These are phyloP conservation scores for Cataglyphis hispanica DNA, from an alignment of 1,140 invertebrate species.

Conservation along the genomic window DNA sequence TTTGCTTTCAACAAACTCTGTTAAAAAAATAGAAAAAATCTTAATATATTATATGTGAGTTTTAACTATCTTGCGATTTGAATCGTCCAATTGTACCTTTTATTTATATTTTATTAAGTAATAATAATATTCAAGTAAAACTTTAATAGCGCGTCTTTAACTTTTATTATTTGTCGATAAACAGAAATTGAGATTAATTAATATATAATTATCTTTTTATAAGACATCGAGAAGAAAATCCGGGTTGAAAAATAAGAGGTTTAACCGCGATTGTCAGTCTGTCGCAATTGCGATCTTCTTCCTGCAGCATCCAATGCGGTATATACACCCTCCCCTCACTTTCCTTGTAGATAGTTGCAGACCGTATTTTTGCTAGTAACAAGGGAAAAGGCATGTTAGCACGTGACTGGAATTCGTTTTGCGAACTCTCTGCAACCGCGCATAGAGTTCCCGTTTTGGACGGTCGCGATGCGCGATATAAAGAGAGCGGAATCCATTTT, in stretches of 20 bases:
- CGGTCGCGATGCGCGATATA: conserved; percentile 19
- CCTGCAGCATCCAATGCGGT: conserved; percentile 51
- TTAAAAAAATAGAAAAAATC: background rate
- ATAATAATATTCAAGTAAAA: background rate
- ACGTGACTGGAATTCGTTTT: conserved; percentile 68
- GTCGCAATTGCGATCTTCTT: conserved; percentile 46
- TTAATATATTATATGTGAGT: background rate
- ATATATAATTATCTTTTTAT: background rate
- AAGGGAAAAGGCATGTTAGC: conserved; percentile 20
- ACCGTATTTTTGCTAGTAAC: conserved; percentile 44
- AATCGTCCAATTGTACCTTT: background rate
- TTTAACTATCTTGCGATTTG: background rate
- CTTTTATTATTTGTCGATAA: background rate
- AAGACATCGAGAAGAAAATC: background rate
- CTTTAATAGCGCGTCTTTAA: background rate
- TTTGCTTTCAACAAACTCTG: background rate
- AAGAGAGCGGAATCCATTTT: conserved; percentile 46
- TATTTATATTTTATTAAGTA: background rate
- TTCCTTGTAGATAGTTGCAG: conserved; percentile 24
- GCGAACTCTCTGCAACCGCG: conserved; percentile 40
- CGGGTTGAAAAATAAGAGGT: conserved; percentile 15
- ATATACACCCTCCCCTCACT: conserved; percentile 20
- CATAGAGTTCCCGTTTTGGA: conserved; percentile 36
- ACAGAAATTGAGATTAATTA: background rate
- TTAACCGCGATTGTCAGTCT: background rate